Conservation (phyloP, 30 jellyfish, hydroid and myxozoan species). For the Pseudorhiza aurosa region DNA sequence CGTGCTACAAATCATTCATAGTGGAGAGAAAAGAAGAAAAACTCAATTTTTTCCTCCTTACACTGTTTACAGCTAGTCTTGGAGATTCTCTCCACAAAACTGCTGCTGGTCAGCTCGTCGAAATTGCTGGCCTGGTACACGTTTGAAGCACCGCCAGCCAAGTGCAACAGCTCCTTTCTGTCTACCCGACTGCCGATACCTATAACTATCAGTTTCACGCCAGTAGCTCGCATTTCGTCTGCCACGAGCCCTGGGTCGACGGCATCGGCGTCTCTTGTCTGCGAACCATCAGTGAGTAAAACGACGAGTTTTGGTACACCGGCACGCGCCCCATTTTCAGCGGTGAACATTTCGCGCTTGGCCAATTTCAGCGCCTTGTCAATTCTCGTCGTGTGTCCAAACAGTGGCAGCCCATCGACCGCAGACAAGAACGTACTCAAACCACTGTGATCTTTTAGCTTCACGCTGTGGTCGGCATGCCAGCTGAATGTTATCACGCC, state of each 20-base stretch:
- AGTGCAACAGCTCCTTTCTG: conserved; percentile 21
- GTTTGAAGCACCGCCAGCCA: conserved; percentile 61
- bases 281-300: conserved; percentile 80
- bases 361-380: conserved; percentile 67
- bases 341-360: conserved; percentile 51
- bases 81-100: conserved; percentile 21
- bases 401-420: conserved; percentile 61
- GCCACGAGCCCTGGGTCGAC: conserved; percentile 78
- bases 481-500: conserved; percentile 71
- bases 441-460: conserved; percentile 42
- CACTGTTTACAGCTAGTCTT: conserved; percentile 57
- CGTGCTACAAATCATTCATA: too few relatives aligned
- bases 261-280: conserved; percentile 66
- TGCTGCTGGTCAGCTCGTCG: conserved; percentile 45
- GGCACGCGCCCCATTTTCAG: conserved; percentile 71
- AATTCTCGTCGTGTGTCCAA: conserved; percentile 77
- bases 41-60: too few relatives aligned
- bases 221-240: conserved; percentile 41
- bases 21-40: too few relatives aligned
- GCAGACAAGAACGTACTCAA: conserved; percentile 31
- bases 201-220: conserved; percentile 42
- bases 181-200: conserved; percentile 62
- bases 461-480: conserved; percentile 61
- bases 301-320: conserved; percentile 63
- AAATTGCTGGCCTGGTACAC: conserved; percentile 48